phyloP scores from a whole-genome alignment of 2,113 vertebrate species.

The Oncorhynchus masou region DNA sequence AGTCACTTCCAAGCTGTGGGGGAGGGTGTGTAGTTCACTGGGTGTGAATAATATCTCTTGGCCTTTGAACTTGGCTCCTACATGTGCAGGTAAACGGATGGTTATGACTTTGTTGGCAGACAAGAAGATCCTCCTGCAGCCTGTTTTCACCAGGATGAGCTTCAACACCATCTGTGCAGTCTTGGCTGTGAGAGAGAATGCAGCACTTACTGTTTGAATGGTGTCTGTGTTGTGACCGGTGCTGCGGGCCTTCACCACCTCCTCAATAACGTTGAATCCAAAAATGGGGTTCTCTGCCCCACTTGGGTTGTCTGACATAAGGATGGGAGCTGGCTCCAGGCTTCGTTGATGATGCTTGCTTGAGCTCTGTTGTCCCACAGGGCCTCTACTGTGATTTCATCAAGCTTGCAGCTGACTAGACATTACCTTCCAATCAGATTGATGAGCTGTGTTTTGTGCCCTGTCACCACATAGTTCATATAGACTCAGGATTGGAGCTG shows the following conservation, averaged over 20 bases:
- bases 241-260: neutral
- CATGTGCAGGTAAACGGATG: neutral
- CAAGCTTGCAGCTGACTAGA: neutral
- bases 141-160: neutral
- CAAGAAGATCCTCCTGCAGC: neutral
- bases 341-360: neutral
- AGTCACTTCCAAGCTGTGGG: too few species aligned
- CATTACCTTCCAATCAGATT: neutral
- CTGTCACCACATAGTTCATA: neutral
- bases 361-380: neutral
- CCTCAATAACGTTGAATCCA: neutral
- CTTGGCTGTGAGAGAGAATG: constrained; percentile 1
- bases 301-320: too few species aligned
- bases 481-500: too few species aligned
- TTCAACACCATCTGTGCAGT: neutral
- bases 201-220: neutral
- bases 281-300: neutral
- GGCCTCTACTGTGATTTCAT: neutral
- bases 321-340: neutral
- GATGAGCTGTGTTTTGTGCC: neutral
- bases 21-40: too few species aligned
- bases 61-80: neutral
- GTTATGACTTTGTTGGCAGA: constrained; percentile 4
- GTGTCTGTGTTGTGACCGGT: too few species aligned
- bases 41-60: too few species aligned